Conservation (phyloP, 53 echinoderm and acorn worm species). For the Holothuria scabra region DNA sequence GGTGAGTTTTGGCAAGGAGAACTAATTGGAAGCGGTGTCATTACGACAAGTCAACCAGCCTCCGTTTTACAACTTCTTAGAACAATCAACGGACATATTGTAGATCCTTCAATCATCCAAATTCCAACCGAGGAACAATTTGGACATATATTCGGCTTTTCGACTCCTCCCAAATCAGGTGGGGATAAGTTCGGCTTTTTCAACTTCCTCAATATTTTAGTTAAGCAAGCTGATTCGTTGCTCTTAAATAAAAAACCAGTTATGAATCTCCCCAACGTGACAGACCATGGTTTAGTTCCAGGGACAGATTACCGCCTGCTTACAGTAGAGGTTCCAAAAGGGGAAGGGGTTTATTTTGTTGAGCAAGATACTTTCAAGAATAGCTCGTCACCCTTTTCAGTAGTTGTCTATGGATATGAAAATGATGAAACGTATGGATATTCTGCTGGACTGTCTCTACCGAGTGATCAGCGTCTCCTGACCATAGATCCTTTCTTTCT, state of each 20-base stretch:
- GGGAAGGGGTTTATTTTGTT: conserved; percentile 68
- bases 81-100: conserved; percentile 22
- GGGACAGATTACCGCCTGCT: conserved; percentile 51
- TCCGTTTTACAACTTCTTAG: conserved; percentile 58
- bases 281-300: conserved; percentile 1
- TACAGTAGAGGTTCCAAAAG: conserved; percentile 61
- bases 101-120: conserved; percentile 73
- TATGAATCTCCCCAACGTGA: neutral
- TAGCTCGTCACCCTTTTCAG: conserved; percentile 63
- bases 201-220: conserved; percentile 65
- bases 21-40: conserved; percentile 60
- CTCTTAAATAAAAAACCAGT: conserved; percentile 51
- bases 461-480: conserved; percentile 52
- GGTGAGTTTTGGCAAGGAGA: conserved; percentile 61
- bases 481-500: conserved; percentile 52
- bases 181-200: conserved; percentile 50
- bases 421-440: conserved; percentile 66
- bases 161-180: conserved; percentile 65
- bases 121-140: conserved; percentile 71
- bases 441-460: conserved; percentile 67
- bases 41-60: conserved; percentile 57
- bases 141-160: conserved; percentile 62
- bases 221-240: conserved; percentile 44
- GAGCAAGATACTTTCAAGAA: conserved; percentile 48
- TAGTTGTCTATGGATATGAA: conserved; percentile 72